Base-by-base conservation (phyloP, 2,113 vertebrate species). In the Oncorhynchus clarkii region DNA sequence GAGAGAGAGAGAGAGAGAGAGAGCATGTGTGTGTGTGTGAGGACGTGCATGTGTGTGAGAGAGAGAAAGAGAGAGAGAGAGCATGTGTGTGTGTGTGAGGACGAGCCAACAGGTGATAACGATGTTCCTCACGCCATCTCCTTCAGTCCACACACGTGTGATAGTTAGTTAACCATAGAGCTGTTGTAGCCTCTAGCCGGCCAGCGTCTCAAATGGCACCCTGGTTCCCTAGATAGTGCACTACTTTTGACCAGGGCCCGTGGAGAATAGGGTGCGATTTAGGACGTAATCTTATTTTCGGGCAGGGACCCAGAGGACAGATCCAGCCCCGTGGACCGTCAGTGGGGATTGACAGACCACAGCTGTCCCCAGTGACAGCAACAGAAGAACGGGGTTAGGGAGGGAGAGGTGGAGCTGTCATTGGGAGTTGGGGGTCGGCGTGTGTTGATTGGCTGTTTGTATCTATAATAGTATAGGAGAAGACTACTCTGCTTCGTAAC, bases 281-380 rank as follows among this genome's bases (percentile, higher is more conserved):
- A 8, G 7, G 8, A 90, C 84, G 83, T 90, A 45, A 6, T 5
- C 31, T 31, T 31, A 1, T 5, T 31, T 31, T 31, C 31, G 5
- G 31, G 31, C 31, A 31, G 31, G 31, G 1, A 31, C 31, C 31
- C 31, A 34, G 5, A 6, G 31, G 31, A 34, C 31, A 34, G 31
- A 6, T 34, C 31, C 31, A 9, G 39, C 39, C 39, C 9, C 11
- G 73, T 82, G 85, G 86, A 82, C 87, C 88, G 91, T 91, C 72
- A 83, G 82, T 85, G 85, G 85, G 81, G 93, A 95, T 87, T 91
- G 93, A 92, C 91, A 90, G 78, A 88, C 1, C 31, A 83, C 92
- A 93, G 91, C 89, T 95, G 92, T 87, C 82, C 84, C 86, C 81
- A 81, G 78, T 92, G 92, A 90, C 85, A 90, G 84, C 80, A 85